These are phyloP conservation scores for Creontiades dilutus DNA, from an alignment of 2,888 invertebrate genomes.

Conservation along the genomic window DNA sequence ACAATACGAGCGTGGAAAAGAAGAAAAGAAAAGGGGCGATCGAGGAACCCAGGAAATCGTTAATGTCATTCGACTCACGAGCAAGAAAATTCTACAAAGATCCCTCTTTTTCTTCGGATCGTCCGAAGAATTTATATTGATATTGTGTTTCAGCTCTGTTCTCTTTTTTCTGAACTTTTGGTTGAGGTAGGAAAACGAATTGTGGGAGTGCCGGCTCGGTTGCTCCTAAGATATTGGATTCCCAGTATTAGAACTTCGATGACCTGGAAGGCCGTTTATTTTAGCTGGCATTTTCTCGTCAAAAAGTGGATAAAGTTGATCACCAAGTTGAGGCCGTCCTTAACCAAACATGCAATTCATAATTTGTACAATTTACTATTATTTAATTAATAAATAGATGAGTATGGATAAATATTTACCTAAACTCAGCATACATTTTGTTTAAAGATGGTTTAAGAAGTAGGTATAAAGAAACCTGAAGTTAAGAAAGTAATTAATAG, in stretches of 20 bases:
- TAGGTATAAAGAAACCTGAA: too few relatives aligned
- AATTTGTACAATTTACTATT: too few relatives aligned
- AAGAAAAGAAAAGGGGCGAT: neutral
- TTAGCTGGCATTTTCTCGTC: too few relatives aligned
- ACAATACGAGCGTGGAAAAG: neutral
- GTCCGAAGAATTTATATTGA: conserved; percentile 9
- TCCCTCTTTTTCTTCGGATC: neutral
- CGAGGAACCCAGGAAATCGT: neutral
- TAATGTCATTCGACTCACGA: conserved; percentile 18
- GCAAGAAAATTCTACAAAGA: neutral
- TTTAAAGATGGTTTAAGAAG: too few relatives aligned
- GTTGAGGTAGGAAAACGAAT: neutral
- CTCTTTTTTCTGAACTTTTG: neutral
- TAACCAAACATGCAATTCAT: too few relatives aligned
- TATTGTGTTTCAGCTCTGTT: neutral
- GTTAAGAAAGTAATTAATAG: too few relatives aligned
- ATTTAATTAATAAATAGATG: too few relatives aligned
- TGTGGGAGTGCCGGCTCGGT: neutral
- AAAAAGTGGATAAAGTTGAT: too few relatives aligned
- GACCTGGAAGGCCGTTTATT: too few relatives aligned
- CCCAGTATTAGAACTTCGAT: neutral
- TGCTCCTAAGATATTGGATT: neutral
- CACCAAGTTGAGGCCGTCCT: too few relatives aligned
- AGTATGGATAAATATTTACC: too few relatives aligned
- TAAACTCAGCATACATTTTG: too few relatives aligned